Conservation (phyloP, 1,140 invertebrate genomes). For the Lethrus apterus region DNA sequence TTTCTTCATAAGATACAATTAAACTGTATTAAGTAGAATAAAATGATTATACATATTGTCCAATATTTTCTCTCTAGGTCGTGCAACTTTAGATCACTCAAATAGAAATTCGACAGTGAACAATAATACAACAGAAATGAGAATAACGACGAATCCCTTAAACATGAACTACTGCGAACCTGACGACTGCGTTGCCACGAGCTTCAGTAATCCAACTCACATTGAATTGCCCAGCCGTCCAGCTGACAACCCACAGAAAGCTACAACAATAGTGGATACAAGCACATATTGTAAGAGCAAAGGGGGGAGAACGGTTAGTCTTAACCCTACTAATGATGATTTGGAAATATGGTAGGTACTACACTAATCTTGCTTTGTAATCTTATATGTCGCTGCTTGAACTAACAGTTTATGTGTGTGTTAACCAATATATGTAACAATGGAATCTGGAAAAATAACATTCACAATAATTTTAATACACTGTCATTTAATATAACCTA, state of each 20-base stretch:
- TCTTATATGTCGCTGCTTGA: too few relatives aligned
- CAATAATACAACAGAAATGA: constrained; percentile 48
- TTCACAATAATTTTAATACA: too few relatives aligned
- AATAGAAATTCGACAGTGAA: constrained; percentile 38
- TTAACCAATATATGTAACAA: too few relatives aligned
- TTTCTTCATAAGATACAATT: too few relatives aligned
- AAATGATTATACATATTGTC: too few relatives aligned
- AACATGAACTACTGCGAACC: constrained; percentile 58
- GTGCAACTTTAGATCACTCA: constrained; percentile 79
- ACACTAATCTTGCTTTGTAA: too few relatives aligned
- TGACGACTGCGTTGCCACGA: constrained; percentile 52
- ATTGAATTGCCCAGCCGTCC: constrained; percentile 54
- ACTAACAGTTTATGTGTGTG: too few relatives aligned
- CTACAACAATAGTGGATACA: constrained; percentile 55
- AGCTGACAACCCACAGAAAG: constrained; percentile 35
- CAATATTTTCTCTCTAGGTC: constrained; percentile 41
- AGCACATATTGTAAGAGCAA: constrained; percentile 64
- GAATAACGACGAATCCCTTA: constrained; percentile 71
- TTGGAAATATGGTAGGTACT: constrained; percentile 33
- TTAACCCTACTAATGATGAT: constrained; percentile 25
- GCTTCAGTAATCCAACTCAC: constrained; percentile 68
- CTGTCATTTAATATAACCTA: too few relatives aligned
- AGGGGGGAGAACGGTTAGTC: constrained; percentile 22
- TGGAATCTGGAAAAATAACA: too few relatives aligned
- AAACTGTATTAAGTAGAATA: too few relatives aligned